Conservation (phyloP, 2,113 vertebrate genomes). For the Elgaria multicarinata region DNA sequence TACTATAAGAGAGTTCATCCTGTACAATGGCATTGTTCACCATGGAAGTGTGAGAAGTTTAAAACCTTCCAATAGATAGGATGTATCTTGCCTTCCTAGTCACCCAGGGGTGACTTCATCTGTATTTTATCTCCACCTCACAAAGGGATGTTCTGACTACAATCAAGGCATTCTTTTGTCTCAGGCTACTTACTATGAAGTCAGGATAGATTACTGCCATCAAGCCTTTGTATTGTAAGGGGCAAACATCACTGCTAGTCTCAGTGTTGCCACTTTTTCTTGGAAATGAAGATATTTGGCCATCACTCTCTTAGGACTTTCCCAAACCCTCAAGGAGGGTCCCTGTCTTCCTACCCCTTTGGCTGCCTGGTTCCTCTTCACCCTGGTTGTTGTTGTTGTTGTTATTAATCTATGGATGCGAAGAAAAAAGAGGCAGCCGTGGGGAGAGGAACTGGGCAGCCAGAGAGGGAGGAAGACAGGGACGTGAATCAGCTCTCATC, state of each 20-base stretch:
- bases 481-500: too few relatives aligned
- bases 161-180: background rate
- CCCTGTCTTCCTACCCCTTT: too few relatives aligned
- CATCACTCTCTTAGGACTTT: background rate
- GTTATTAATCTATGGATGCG: too few relatives aligned
- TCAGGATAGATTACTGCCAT: background rate
- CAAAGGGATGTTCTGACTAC: background rate
- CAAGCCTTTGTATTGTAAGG: background rate
- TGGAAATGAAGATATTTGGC: background rate
- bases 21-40: background rate
- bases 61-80: background rate
- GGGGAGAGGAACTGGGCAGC: too few relatives aligned
- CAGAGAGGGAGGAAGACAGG: too few relatives aligned
- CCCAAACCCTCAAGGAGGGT: background rate
- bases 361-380: too few relatives aligned
- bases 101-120: background rate
- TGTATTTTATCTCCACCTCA: background rate
- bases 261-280: background rate
- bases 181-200: background rate
- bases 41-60: background rate
- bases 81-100: background rate
- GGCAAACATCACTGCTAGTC: background rate
- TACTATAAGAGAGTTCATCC: background rate
- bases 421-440: too few relatives aligned
- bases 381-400: too few relatives aligned